These are phyloP conservation scores for Sylvicapra grimmia DNA, from an alignment of 2,113 vertebrate genomes.

Conservation along the genomic window DNA sequence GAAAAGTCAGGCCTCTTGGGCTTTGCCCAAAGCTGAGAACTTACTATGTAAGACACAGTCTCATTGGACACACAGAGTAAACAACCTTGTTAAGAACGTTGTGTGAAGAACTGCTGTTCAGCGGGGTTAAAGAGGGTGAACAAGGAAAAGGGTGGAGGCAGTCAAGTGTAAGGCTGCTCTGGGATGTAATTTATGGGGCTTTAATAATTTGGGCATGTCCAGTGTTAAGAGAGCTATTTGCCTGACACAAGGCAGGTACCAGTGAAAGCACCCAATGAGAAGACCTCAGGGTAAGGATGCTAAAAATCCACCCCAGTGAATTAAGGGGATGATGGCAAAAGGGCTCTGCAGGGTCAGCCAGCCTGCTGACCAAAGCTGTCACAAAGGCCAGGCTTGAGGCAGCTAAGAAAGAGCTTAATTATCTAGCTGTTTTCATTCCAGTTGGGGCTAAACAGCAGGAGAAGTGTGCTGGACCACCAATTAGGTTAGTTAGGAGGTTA, in stretches of 20 bases:
- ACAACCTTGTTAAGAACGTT: conserved; percentile 3
- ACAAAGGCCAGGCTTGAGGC: background rate
- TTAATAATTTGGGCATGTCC: conserved; percentile 11
- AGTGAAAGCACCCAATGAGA: background rate
- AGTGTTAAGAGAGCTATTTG: conserved; percentile 1
- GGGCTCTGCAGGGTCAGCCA: background rate
- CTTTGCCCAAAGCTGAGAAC: background rate
- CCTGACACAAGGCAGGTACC: background rate
- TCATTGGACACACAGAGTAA: conserved; percentile 11
- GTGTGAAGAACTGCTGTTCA: background rate
- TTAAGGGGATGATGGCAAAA: background rate
- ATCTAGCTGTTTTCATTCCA: background rate
- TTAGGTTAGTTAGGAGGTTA: conserved; percentile 43
- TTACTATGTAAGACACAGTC: background rate
- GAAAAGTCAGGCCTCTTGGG: background rate
- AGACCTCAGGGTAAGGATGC: background rate
- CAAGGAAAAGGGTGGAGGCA: background rate
- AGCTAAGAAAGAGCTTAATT: conserved; percentile 48
- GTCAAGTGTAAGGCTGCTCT: background rate
- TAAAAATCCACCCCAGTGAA: background rate
- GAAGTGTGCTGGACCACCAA: conserved; percentile 18
- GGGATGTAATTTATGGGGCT: background rate
- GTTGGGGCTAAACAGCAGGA: conserved; percentile 47
- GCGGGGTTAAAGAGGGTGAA: background rate
- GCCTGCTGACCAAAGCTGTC: conserved; percentile 23